These are phyloP conservation scores for Tiliqua scincoides DNA, from an alignment of 2,113 vertebrate species.

Conservation along the genomic window DNA sequence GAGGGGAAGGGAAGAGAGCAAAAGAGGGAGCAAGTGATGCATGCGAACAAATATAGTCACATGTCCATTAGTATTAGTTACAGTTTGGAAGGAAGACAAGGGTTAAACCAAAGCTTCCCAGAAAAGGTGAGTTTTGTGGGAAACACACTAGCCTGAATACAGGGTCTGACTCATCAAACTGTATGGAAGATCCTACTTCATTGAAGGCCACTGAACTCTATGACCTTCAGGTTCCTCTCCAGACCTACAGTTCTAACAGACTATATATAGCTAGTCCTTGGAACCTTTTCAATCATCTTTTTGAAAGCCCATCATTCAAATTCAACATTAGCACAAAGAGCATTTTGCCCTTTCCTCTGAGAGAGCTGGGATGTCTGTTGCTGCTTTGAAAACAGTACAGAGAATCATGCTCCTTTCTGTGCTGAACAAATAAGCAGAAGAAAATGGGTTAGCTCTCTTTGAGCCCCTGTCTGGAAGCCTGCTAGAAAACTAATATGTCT, in stretches of 20 bases:
- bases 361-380: not conserved
- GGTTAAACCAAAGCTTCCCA: not conserved
- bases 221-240: not conserved
- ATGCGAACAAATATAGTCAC: not conserved
- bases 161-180: not conserved
- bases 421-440: not conserved
- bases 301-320: not conserved
- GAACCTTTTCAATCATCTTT: not conserved
- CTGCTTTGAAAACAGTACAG: not conserved
- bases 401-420: not conserved
- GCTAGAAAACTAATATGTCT: not conserved
- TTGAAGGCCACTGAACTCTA: not conserved
- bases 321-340: not conserved
- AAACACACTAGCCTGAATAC: not conserved
- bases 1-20: not conserved
- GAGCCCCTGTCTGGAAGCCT: not conserved
- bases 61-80: no score
- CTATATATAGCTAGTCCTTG: not conserved
- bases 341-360: not conserved
- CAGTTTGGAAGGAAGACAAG: not conserved
- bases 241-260: not conserved
- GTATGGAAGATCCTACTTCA: not conserved
- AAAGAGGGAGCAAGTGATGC: not conserved
- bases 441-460: not conserved
- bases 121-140: not conserved